A percentile compares a stretch with the other conserved stretches of the same genome.
Conservation (phyloP, 2,797 vertebrate species). For the Meda fulgida region DNA sequence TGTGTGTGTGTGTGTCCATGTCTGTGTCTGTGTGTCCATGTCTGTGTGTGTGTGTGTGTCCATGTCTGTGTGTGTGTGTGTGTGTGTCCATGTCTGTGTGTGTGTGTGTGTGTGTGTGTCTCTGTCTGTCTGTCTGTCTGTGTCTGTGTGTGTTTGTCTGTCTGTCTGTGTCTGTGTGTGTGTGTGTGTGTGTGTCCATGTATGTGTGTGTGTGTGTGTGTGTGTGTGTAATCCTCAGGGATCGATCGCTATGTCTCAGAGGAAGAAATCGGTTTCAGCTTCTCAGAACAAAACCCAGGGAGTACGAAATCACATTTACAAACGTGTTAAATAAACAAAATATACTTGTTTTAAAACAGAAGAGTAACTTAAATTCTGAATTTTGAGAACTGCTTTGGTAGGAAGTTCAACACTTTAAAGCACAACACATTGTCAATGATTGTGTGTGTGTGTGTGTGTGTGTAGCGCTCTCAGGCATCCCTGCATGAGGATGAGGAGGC, state of each 20-base stretch:
- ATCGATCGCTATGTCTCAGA: slow-evolving; percentile 59
- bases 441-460: background rate
- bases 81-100: background rate
- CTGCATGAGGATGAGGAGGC: slow-evolving; percentile 68
- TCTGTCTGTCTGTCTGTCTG: no score
- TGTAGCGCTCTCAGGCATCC: slow-evolving; percentile 49
- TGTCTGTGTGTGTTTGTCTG: background rate
- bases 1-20: no score
- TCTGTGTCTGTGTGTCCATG: background rate
- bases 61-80: background rate
- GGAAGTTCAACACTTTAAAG: background rate
- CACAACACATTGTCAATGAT: background rate
- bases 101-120: no score
- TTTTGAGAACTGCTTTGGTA: no score
- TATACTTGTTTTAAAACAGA: no score
- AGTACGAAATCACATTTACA: slow-evolving; percentile 41
- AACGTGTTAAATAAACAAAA: background rate
- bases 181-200: background rate
- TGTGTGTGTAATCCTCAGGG: background rate
- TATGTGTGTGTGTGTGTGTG: background rate
- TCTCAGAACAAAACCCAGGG: slow-evolving; percentile 50
- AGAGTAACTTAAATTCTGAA: no score
- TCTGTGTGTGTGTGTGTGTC: background rate
- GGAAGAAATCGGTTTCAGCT: slow-evolving; percentile 44
- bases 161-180: background rate